Conservation (phyloP, 2,888 invertebrate species). For the Desoria tigrina region DNA sequence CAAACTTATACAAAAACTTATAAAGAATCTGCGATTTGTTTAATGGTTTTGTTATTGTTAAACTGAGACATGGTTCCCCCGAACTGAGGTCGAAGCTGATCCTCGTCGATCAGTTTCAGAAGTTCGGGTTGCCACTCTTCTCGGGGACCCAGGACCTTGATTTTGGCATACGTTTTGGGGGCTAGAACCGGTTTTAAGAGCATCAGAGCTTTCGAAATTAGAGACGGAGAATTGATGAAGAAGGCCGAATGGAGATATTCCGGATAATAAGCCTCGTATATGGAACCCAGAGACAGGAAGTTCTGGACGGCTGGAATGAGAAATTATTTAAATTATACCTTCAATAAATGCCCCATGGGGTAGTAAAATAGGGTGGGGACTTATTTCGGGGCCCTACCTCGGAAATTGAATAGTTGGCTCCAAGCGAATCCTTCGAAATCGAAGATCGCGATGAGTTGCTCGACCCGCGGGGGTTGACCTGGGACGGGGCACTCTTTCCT, state of each 20-base stretch:
- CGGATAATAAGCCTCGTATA: conserved; percentile 39
- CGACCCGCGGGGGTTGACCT: conserved; percentile 9
- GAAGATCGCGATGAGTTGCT: conserved; percentile 22
- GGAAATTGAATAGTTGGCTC: conserved; percentile 28
- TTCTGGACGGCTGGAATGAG: conserved; percentile 24
- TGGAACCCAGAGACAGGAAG: conserved; percentile 28
- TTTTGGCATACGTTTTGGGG: conserved; percentile 33
- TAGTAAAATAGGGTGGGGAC: too few species aligned
- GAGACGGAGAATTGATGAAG: conserved; percentile 31
- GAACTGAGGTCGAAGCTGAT: conserved; percentile 27
- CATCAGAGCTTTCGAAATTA: conserved; percentile 25
- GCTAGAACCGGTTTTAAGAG: conserved; percentile 34
- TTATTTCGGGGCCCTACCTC: conserved; percentile 16
- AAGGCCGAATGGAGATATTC: conserved; percentile 27
- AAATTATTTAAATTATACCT: background rate
- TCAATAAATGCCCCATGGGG: too few species aligned
- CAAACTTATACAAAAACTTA: too few species aligned
- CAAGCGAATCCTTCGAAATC: conserved; percentile 39
- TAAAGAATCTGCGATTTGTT: too few species aligned
- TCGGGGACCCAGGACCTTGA: conserved; percentile 24
- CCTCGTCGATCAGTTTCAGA: conserved; percentile 10
- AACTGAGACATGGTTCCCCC: too few species aligned
- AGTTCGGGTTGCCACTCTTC: conserved; percentile 22
- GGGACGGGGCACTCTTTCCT: too few species aligned
- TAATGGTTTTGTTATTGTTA: too few species aligned